Percentiles rank a stretch among this genome's conserved stretches.
Conservation (phyloP, 2,113 vertebrate species). For the Sardina pilchardus region DNA sequence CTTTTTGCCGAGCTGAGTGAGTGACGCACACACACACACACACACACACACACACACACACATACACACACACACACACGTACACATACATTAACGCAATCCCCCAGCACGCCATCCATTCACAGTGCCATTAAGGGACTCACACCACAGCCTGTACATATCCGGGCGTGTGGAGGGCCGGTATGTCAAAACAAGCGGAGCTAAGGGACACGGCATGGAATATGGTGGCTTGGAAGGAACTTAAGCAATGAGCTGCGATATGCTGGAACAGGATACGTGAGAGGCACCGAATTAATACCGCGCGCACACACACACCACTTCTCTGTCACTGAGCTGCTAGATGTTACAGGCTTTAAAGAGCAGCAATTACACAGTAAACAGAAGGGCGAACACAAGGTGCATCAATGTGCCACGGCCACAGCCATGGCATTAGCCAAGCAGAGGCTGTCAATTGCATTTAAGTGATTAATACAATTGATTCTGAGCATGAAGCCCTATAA, state of each 20-base stretch:
- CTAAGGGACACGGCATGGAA: background rate
- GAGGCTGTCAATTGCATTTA: slow-evolving; percentile 37
- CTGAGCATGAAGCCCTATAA: slow-evolving; percentile 54
- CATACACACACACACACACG: background rate
- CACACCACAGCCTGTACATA: background rate
- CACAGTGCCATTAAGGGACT: background rate
- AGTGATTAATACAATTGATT: slow-evolving; percentile 49
- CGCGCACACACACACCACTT: background rate
- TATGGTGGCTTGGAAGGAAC: slow-evolving; percentile 11
- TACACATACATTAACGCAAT: background rate
- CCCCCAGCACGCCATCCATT: background rate
- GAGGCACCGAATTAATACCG: background rate
- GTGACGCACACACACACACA: background rate
- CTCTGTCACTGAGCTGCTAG: slow-evolving; percentile 1
- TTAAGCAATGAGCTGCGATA: slow-evolving; percentile 9
- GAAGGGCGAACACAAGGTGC: slow-evolving; percentile 11
- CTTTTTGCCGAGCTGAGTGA: background rate
- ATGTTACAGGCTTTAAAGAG: slow-evolving; percentile 6
- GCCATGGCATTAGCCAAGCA: slow-evolving; percentile 19
- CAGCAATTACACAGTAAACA: slow-evolving; percentile 3
- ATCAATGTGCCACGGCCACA: slow-evolving; percentile 16
- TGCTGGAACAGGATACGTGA: slow-evolving; percentile 12
- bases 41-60: background rate
- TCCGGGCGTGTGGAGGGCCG: background rate
- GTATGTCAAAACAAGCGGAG: slow-evolving; percentile 8